Conservation (phyloP, 1,140 invertebrate genomes). For the Hestina assimilis region DNA sequence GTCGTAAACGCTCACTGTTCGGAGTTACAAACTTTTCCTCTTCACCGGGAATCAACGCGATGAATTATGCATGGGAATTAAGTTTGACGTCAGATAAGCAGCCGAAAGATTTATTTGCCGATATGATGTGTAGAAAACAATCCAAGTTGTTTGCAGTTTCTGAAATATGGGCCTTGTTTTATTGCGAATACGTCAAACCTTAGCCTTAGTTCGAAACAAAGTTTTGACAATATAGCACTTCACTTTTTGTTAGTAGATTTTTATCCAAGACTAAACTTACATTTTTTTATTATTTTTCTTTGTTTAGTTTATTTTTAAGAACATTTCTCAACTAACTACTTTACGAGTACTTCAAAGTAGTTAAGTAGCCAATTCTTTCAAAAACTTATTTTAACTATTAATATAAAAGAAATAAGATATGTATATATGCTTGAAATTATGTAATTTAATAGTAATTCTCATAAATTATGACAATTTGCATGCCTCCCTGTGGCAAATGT, state of each 20-base stretch:
- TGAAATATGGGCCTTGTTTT: conserved; percentile 73
- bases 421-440: too few relatives aligned
- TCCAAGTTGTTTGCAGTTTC: conserved; percentile 69
- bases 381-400: not conserved
- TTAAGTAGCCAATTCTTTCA: too few relatives aligned
- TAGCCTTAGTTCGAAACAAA: conserved; percentile 3
- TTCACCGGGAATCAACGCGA: conserved; percentile 58
- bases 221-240: conserved; percentile 14
- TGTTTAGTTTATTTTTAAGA: too few relatives aligned
- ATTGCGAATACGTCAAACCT: conserved; percentile 61
- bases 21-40: conserved; percentile 59
- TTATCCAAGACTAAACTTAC: not conserved
- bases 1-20: conserved; percentile 41
- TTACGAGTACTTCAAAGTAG: too few relatives aligned
- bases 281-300: too few relatives aligned
- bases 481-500: too few relatives aligned
- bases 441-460: too few relatives aligned
- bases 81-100: conserved; percentile 74
- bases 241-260: not conserved
- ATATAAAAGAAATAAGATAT: too few relatives aligned
- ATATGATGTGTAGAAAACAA: conserved; percentile 76
- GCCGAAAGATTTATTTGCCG: conserved; percentile 72
- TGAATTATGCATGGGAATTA: conserved; percentile 77
- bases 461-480: too few relatives aligned
- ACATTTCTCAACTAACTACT: too few relatives aligned